Evolutionary conservation across 2,113 vertebrate species (phyloP), one percentile per base, ranked within the genome.

Genomic region (Psephotus haematonotus): DNA sequence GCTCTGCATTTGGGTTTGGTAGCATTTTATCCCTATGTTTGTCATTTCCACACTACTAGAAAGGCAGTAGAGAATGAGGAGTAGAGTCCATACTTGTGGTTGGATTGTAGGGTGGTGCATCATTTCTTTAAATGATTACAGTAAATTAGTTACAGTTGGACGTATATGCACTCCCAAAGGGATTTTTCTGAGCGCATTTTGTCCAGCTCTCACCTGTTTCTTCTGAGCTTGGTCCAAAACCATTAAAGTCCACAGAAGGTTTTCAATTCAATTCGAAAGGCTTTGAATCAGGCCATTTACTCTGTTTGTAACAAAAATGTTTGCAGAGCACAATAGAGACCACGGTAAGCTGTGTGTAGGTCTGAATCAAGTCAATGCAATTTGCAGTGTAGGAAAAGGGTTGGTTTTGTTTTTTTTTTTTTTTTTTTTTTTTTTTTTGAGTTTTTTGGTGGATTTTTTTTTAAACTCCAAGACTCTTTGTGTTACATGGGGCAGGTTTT

Each of bases 141-240:
- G 44, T 52, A 88, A 79, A 81, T 16, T 52, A 35, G n/a, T 76
- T 88, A 44, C 52, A 86, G 59, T 44, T 1, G 8, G 68, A 90
- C 16, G 77, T 68, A 55, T 3, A 57, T 8, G 5, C 0, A 1
- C 19, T 86, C 77, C 85, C 72, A 88, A 84, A 82, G 62, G 80
- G 49, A 89, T 78, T 90, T 92, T 82, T 81, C 46, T 50, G 46
- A 86, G 70, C n/a, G 82, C 37, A 24, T 74, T 75, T 88, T 78
- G 63, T 82, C 86, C 69, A 46, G 49, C 41, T 91, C 78, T 91
- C 94, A 90, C 86, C 87, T 94, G 60, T 85, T 95, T 74, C 79
- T 91, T 84, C 82, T 94, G 84, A 33, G 49, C 69, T 93, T 94
- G 49, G 67, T 88, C 91, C 93, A 96, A 96, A 92, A 46, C 84